A percentile compares a stretch with the other conserved stretches of the same genome.
Conservation (phyloP, 30 jellyfish, hydroid and myxozoan species). For the Aurelia coerulea region DNA sequence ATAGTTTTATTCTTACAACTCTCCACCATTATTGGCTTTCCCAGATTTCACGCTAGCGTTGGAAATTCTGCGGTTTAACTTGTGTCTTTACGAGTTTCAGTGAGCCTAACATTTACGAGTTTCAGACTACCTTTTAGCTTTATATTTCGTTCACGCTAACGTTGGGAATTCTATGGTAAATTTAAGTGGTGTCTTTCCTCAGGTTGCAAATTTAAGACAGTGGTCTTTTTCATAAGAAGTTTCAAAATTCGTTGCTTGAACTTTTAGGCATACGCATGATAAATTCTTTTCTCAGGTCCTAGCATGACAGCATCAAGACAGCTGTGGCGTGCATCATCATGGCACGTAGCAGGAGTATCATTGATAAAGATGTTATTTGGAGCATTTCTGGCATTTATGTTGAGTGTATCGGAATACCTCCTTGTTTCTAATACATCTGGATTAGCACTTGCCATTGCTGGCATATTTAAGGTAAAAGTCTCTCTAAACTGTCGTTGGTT, state of each 20-base stretch:
- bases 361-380: conserved; percentile 61
- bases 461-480: conserved; percentile 83
- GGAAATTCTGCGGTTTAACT: no score
- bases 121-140: not conserved
- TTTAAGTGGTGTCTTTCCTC: not conserved
- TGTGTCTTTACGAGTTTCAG: no score
- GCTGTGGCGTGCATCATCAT: conserved; percentile 85
- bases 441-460: conserved; percentile 91
- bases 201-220: no score
- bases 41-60: no score
- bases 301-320: conserved; percentile 77
- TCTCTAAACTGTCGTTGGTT: no score
- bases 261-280: not conserved
- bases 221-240: no score
- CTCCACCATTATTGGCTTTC: no score
- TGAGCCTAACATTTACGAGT: no score
- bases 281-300: conserved; percentile 60
- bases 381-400: conserved; percentile 88
- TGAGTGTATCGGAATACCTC: conserved; percentile 88
- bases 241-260: not conserved
- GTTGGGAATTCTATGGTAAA: not conserved
- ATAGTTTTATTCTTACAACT: no score
- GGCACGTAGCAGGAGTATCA: conserved; percentile 58
- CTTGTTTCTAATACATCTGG: conserved; percentile 86
- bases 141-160: not conserved